phyloP scores from a whole-genome alignment of 2,113 vertebrate genomes.

The Sphaerodactylus townsendi region DNA sequence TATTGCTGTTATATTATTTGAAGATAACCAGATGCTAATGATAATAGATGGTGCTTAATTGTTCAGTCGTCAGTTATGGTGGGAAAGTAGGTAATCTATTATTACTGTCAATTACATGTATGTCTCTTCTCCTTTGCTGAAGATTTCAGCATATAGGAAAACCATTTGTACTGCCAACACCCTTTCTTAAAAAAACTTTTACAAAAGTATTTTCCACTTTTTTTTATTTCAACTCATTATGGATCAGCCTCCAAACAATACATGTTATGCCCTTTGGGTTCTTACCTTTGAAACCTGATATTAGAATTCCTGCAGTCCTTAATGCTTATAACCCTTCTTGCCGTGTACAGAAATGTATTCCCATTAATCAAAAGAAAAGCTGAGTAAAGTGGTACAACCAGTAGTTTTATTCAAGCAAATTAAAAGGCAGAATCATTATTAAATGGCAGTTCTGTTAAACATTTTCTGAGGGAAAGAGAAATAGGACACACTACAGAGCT shows the following conservation, averaged over 20 bases:
- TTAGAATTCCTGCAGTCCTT: slow-evolving; percentile 65
- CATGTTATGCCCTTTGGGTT: slow-evolving; percentile 42
- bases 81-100: slow-evolving; percentile 42
- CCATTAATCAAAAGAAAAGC: slow-evolving; percentile 77
- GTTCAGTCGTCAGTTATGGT: slow-evolving; percentile 49
- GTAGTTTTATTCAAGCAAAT: slow-evolving; percentile 69
- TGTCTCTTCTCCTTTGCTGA: slow-evolving; percentile 42
- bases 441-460: slow-evolving; percentile 71
- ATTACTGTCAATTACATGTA: slow-evolving; percentile 42
- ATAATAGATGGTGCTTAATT: slow-evolving; percentile 56
- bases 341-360: slow-evolving; percentile 50
- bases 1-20: slow-evolving; percentile 44
- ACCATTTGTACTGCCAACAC: slow-evolving; percentile 35
- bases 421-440: slow-evolving; percentile 74
- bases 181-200: slow-evolving; percentile 40
- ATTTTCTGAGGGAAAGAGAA: slow-evolving; percentile 74
- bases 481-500: slow-evolving; percentile 64
- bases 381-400: slow-evolving; percentile 71
- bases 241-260: slow-evolving; percentile 63
- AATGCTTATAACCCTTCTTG: slow-evolving; percentile 50
- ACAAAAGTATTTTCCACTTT: slow-evolving; percentile 50
- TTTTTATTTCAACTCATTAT: slow-evolving; percentile 57
- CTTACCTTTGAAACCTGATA: slow-evolving; percentile 59
- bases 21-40: slow-evolving; percentile 55
- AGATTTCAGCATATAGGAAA: slow-evolving; percentile 10